Base-by-base conservation (phyloP, 2,888 invertebrate genomes). In the Hirtodrosophila alboralis region DNA sequence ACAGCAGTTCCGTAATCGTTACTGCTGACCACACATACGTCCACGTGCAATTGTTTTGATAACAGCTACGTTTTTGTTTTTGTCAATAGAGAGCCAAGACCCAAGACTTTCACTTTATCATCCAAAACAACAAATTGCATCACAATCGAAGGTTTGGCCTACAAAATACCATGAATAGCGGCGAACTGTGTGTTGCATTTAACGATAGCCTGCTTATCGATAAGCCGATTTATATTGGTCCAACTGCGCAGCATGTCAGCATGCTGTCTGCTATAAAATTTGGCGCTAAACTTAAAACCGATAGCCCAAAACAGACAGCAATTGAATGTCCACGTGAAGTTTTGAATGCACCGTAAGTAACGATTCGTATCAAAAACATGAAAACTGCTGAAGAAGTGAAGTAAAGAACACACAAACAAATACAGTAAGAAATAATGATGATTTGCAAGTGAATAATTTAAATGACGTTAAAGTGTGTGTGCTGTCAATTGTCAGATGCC, bases 71-170 rank as follows among this genome's bases (percentile, higher is more conserved):
- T 51, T 52, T 28, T n/a, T 30, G 12, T 28, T 45, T 28, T 59
- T 58, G 40, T 56, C 44, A 43, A 52, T 63, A 38, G 23, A 18
- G 12, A 47, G n/a, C 9, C 12, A 26, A 21, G 34, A n/a, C n/a
- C n/a, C 26, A 30, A 57, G 44, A 84, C 84, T 79, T 86, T 86
- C 79, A 84, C 86, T 84, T 84, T 75, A 57, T 48, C 31, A 16
- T 31, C 41, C 48, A 49, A 62, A 62, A 70, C 75, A 70, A 84
- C 53, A 68, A 75, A 86, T 79, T 86, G 86, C 79, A 79, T 86
- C 86, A 79, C 81, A 84, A 38, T 23, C 53, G 34, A 26, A 28
- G 54, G 30, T 26, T 44, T 40, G 43, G 51, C 49, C 45, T 18
- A 57, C 34, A 52, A 45, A n/a, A 41, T 43, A 33, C 4, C 31